These are phyloP conservation scores for Caenorhabditis panamensis DNA, from an alignment of 2,888 invertebrate genomes.

Conservation along the genomic window DNA sequence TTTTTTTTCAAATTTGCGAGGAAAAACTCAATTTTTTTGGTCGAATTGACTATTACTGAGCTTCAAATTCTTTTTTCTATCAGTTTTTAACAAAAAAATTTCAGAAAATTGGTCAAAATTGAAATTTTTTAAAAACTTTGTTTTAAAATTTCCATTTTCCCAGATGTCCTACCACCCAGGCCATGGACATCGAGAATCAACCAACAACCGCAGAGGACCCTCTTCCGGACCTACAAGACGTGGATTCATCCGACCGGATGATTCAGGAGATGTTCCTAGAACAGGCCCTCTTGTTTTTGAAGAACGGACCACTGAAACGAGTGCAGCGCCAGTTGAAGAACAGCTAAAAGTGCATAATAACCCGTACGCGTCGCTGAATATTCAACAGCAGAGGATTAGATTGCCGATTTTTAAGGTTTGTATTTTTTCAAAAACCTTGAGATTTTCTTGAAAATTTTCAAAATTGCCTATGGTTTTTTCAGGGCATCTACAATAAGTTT, in stretches of 20 bases:
- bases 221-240: constrained; percentile 13
- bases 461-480: too few species aligned
- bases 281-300: constrained; percentile 72
- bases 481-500: too few species aligned
- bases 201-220: too few species aligned
- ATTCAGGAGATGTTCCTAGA: constrained; percentile 60
- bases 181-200: constrained; percentile 59
- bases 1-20: too few species aligned
- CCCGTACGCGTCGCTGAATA: constrained; percentile 88
- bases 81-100: too few species aligned
- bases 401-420: constrained; percentile 90
- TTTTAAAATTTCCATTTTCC: background rate
- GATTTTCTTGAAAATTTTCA: too few species aligned
- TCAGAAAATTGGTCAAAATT: too few species aligned
- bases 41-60: too few species aligned
- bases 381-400: constrained; percentile 90
- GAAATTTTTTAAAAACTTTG: too few species aligned
- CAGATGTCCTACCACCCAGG: constrained; percentile 63
- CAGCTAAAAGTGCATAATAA: constrained; percentile 84
- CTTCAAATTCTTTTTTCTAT: too few species aligned
- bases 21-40: too few species aligned
- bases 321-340: constrained; percentile 33
- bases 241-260: constrained; percentile 58
- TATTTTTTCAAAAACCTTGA: too few species aligned
- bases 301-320: constrained; percentile 60